Conservation (phyloP, 2,888 invertebrate species). For the Nemoura dubitans region DNA sequence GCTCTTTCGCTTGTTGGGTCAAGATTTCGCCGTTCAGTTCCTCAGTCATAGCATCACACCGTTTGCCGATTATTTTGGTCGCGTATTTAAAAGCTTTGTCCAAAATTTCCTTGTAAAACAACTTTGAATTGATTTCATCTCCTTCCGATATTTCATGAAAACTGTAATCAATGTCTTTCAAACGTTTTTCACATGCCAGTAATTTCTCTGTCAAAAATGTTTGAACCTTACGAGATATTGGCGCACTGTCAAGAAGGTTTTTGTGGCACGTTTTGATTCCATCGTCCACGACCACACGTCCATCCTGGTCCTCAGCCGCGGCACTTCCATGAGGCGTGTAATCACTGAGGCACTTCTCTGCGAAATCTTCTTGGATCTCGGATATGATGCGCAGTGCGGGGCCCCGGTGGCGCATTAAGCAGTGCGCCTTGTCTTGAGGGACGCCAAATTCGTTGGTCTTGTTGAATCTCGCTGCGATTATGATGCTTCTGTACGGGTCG, state of each 20-base stretch:
- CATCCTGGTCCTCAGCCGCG: not conserved
- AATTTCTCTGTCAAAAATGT: not conserved
- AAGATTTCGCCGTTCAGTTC: not conserved
- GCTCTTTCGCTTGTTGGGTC: not conserved
- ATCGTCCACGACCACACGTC: not conserved
- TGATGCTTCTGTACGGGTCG: not conserved
- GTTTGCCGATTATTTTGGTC: not conserved
- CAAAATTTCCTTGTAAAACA: not conserved
- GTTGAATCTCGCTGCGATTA: not conserved
- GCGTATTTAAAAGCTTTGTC: not conserved
- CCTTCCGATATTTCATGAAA: not conserved
- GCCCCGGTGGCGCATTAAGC: not conserved
- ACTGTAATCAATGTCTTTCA: not conserved
- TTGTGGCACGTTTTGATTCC: not conserved
- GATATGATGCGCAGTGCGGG: not conserved
- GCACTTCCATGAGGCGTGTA: not conserved
- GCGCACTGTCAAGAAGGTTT: not conserved
- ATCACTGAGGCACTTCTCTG: not conserved
- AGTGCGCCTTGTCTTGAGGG: not conserved
- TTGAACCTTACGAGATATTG: not conserved
- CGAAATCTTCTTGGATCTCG: not conserved
- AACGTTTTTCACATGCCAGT: not conserved
- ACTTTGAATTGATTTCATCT: not conserved
- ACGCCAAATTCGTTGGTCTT: not conserved
- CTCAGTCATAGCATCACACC: not conserved